Conservation (phyloP, 2,797 vertebrate species). For the Bradypus variegatus region DNA sequence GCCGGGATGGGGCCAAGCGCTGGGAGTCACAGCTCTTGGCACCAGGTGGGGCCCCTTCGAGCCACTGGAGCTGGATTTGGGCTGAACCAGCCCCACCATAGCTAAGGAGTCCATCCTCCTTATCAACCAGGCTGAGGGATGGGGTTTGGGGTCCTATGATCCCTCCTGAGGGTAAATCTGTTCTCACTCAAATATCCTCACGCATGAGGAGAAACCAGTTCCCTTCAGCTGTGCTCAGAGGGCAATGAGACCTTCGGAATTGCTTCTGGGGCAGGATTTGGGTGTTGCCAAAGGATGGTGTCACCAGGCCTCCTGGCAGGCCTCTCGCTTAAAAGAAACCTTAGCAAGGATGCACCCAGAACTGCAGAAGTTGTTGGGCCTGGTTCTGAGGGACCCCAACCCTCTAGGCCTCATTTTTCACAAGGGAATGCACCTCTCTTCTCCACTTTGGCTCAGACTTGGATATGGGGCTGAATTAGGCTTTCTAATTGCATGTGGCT, state of each 20-base stretch:
- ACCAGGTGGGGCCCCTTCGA: too few species aligned
- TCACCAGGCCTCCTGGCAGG: not conserved
- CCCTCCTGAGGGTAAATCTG: not conserved
- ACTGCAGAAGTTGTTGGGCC: not conserved
- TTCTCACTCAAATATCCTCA: not conserved
- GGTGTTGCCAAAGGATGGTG: not conserved
- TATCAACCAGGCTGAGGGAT: not conserved
- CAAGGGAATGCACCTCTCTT: not conserved
- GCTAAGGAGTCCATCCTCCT: not conserved
- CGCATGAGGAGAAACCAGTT: not conserved
- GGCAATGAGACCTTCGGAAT: not conserved
- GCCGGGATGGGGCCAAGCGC: rapidly evolving
- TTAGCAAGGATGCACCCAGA: not conserved
- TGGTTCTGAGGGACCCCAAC: not conserved
- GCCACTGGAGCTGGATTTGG: too few species aligned
- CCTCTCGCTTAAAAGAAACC: not conserved
- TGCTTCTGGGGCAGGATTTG: not conserved
- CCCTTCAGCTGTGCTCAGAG: not conserved
- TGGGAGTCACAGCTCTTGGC: not conserved
- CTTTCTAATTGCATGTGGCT: not conserved
- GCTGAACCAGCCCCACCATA: rapidly evolving
- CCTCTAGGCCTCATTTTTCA: not conserved
- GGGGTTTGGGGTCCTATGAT: not conserved
- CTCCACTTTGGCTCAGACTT: not conserved
- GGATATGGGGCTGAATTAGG: not conserved